phyloP scores from a whole-genome alignment of 1,140 invertebrate genomes.

The Microplitis mediator region DNA sequence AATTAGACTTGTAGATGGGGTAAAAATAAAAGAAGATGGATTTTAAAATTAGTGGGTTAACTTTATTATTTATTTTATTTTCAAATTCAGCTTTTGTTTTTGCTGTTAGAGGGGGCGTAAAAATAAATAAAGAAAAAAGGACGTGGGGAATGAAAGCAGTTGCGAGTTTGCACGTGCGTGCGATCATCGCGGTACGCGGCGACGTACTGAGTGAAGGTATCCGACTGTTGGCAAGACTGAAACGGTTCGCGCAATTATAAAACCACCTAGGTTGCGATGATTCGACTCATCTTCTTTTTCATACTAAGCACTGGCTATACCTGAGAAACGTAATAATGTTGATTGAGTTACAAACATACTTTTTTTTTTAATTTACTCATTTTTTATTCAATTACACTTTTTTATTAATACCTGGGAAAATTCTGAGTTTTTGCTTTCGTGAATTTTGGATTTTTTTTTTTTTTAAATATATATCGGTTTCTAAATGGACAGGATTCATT shows the following conservation, averaged over 20 bases:
- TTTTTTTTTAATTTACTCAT: not conserved
- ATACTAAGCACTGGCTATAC: not conserved
- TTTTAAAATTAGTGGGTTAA: no score
- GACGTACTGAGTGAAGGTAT: no score
- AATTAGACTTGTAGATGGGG: no score
- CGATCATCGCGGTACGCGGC: conserved; percentile 19
- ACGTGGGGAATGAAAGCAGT: conserved; percentile 7
- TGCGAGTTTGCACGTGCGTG: conserved; percentile 27
- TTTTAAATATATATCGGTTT: no score
- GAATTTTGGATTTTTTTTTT: no score
- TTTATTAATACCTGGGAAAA: no score
- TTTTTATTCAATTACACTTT: not conserved
- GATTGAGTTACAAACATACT: conserved; percentile 19
- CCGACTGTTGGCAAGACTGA: not conserved
- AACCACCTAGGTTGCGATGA: conserved; percentile 27
- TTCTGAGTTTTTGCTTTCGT: no score
- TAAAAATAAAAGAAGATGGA: no score
- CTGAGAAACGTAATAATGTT: conserved; percentile 4
- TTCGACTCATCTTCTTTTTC: conserved; percentile 28
- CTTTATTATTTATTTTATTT: no score
- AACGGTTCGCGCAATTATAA: conserved; percentile 27
- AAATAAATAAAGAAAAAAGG: conserved; percentile 15
- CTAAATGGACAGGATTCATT: no score
- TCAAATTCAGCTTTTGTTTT: not conserved
- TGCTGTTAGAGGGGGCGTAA: not conserved